Percentiles rank a stretch among this genome's conserved stretches.
Evolutionary conservation across 1,140 invertebrate genomes (phyloP).

Genomic region (Lucilia sericata): DNA sequence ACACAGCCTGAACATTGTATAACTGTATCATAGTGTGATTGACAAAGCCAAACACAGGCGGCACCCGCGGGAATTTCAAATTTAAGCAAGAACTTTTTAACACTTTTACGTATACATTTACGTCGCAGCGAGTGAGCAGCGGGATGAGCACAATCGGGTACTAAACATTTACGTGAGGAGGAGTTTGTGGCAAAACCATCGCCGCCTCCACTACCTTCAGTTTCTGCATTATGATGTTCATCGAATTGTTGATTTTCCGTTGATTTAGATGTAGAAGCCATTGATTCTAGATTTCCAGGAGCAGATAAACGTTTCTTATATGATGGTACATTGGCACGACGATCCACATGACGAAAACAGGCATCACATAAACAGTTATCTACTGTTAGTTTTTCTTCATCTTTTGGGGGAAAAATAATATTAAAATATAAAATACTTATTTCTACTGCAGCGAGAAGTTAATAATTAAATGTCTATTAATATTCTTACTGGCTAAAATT

Average conservation of each 20-base stretch:
- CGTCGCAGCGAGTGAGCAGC: conserved; percentile 79
- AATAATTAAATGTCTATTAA: too few relatives aligned
- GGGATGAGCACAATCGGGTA: conserved; percentile 73
- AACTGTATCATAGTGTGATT: conserved; percentile 74
- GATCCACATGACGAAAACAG: conserved; percentile 84
- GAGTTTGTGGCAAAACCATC: not conserved
- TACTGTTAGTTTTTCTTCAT: conserved; percentile 80
- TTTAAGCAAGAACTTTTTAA: conserved; percentile 73
- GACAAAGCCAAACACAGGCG: conserved; percentile 72
- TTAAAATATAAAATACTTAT: not conserved
- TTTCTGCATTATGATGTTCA: not conserved
- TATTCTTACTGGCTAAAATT: conserved; percentile 74
- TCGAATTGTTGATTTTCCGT: not conserved
- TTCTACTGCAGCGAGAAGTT: too few relatives aligned
- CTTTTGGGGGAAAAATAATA: conserved; percentile 59
- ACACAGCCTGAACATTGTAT: conserved; percentile 80
- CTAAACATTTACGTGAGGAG: conserved; percentile 69
- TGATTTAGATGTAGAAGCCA: conserved; percentile 53
- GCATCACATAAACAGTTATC: conserved; percentile 88
- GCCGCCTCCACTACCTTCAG: not conserved
- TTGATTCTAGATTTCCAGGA: conserved; percentile 61
- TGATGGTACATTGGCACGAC: conserved; percentile 76
- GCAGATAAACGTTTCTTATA: conserved; percentile 70
- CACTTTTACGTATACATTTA: conserved; percentile 80
- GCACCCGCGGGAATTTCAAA: conserved; percentile 61